phyloP scores from a whole-genome alignment of 2,797 vertebrate species.

The Syngnathus rostellatus region DNA sequence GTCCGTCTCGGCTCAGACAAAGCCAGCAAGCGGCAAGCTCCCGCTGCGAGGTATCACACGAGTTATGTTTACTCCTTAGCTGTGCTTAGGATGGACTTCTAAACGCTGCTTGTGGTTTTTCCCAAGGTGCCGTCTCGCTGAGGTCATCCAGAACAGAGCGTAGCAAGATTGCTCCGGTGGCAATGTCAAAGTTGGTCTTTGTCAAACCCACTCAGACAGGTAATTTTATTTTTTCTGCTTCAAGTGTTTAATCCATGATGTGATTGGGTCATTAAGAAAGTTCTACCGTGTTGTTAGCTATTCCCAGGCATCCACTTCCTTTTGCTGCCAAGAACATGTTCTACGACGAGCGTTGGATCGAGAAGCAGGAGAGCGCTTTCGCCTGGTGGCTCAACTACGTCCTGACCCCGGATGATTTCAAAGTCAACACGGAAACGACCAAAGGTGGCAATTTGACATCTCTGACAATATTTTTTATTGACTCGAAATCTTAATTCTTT shows the following conservation, averaged over 20 bases:
- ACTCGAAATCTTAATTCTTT: too few species aligned
- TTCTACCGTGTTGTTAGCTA: slow-evolving; percentile 52
- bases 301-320: slow-evolving; percentile 90
- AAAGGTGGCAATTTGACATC: slow-evolving; percentile 66
- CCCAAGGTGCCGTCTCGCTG: slow-evolving; percentile 43
- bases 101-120: background rate
- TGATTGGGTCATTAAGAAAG: background rate
- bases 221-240: slow-evolving; percentile 28
- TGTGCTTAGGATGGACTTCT: background rate
- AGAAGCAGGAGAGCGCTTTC: slow-evolving; percentile 91
- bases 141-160: slow-evolving; percentile 43
- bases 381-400: slow-evolving; percentile 96
- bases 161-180: slow-evolving; percentile 68
- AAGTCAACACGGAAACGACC: slow-evolving; percentile 75
- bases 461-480: background rate
- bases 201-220: slow-evolving; percentile 79
- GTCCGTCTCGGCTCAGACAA: slow-evolving; percentile 25
- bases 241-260: background rate
- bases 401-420: slow-evolving; percentile 92
- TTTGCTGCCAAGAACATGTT: slow-evolving; percentile 97
- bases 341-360: slow-evolving; percentile 93
- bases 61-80: too few species aligned
- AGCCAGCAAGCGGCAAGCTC: slow-evolving; percentile 37
- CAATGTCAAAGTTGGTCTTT: slow-evolving; percentile 80
- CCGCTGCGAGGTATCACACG: slow-evolving; percentile 36